These are phyloP conservation scores for Euzophera pinguis DNA, from an alignment of 2,888 invertebrate genomes.

Conservation along the genomic window DNA sequence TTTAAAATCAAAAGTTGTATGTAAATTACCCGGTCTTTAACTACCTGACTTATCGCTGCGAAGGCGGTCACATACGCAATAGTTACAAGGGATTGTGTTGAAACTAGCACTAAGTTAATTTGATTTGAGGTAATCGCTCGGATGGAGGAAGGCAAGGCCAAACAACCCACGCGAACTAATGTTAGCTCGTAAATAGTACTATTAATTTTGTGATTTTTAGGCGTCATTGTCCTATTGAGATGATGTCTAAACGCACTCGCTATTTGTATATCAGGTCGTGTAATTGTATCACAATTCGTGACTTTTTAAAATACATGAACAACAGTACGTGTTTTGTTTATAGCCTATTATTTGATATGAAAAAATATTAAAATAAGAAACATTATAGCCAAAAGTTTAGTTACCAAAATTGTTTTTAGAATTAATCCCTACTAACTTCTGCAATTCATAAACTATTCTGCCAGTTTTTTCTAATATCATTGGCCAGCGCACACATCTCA, in stretches of 20 bases:
- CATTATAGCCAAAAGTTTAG: too few species aligned
- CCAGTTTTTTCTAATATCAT: neutral
- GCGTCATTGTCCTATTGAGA: neutral
- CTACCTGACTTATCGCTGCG: neutral
- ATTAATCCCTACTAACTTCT: neutral
- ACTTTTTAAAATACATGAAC: too few species aligned
- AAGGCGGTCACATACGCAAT: neutral
- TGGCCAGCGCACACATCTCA: neutral
- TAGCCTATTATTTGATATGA: too few species aligned
- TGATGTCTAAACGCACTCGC: neutral
- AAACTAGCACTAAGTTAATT: slow-evolving; percentile 34
- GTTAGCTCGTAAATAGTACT: neutral
- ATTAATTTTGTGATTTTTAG: neutral
- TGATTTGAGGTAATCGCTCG: slow-evolving; percentile 40
- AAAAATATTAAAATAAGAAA: too few species aligned
- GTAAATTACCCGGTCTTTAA: too few species aligned
- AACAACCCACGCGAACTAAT: slow-evolving; percentile 22
- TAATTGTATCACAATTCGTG: neutral
- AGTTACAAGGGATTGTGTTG: slow-evolving; percentile 25
- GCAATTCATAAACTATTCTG: neutral
- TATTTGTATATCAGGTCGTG: neutral
- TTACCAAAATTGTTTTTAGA: too few species aligned
- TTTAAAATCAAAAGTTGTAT: too few species aligned
- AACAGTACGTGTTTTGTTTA: too few species aligned
- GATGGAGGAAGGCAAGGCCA: slow-evolving; percentile 28